A percentile compares a stretch with the other conserved stretches of the same genome.
Evolutionary conservation across 2,797 vertebrate genomes (phyloP).

Genomic region (Melanotaenia pygmaea): DNA sequence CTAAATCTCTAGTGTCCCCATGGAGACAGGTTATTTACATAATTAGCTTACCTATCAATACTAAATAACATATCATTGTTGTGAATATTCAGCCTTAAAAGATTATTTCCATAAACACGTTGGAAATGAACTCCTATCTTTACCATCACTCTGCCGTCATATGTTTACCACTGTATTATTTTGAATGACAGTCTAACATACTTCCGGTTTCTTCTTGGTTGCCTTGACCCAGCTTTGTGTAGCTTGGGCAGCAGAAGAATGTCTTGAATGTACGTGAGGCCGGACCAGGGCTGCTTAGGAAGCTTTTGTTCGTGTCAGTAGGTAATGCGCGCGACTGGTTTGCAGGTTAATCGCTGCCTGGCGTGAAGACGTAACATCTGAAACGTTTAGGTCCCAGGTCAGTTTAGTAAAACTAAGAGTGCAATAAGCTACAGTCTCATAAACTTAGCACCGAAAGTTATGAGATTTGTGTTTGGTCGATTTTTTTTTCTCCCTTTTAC

Average conservation of each 20-base stretch:
- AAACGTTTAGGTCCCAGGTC: neutral
- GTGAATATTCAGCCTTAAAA: neutral
- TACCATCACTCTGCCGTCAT: neutral
- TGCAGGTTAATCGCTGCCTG: constrained; percentile 4
- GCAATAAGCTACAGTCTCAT: neutral
- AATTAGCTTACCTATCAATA: neutral
- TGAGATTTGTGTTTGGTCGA: too few species aligned
- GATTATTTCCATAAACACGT: neutral
- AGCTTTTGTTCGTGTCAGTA: neutral
- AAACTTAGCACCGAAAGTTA: too few species aligned
- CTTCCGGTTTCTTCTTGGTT: constrained; percentile 3
- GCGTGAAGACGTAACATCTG: neutral
- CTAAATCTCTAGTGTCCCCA: neutral
- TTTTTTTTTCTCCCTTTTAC: too few species aligned
- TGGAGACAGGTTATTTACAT: neutral
- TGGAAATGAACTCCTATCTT: neutral
- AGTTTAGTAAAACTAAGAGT: neutral
- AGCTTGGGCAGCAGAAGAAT: constrained; percentile 12
- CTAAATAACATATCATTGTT: neutral
- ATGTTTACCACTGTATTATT: constrained; percentile 5
- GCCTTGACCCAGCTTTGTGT: neutral
- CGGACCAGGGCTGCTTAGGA: neutral
- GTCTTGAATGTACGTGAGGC: constrained; percentile 36
- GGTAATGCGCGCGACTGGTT: neutral
- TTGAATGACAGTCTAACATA: neutral